These are phyloP conservation scores for Menidia beryllina DNA, from an alignment of 2,113 vertebrate genomes.

Conservation along the genomic window DNA sequence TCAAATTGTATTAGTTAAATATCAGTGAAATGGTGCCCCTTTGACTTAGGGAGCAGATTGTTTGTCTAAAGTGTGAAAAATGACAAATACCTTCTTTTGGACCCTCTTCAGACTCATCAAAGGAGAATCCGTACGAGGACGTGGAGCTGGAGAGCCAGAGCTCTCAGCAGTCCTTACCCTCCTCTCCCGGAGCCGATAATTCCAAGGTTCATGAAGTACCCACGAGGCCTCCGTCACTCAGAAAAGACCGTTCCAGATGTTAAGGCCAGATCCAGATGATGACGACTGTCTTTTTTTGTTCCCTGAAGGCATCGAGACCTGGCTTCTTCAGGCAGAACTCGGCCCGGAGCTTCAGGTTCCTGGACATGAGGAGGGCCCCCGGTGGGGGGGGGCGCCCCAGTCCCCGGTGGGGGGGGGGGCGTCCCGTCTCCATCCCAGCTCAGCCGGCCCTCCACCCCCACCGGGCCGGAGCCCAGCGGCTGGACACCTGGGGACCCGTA, in stretches of 20 bases:
- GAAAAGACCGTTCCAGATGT: too few relatives aligned
- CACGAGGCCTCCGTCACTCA: too few relatives aligned
- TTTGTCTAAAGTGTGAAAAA: background rate
- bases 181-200: constrained; percentile 85
- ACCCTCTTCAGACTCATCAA: constrained; percentile 82
- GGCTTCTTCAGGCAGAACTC: constrained; percentile 90
- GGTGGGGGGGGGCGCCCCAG: constrained; percentile 73
- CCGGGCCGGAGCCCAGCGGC: constrained; percentile 84
- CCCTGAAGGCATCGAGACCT: constrained; percentile 80
- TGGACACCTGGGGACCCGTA: constrained; percentile 86
- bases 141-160: constrained; percentile 89
- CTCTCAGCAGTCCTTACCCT: constrained; percentile 86
- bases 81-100: constrained; percentile 3
- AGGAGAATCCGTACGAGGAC: constrained; percentile 94
- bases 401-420: constrained; percentile 70
- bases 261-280: background rate
- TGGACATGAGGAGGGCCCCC: constrained; percentile 84
- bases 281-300: background rate
- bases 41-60: background rate
- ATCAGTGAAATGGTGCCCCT: background rate
- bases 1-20: background rate
- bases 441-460: constrained; percentile 90
- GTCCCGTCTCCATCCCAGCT: constrained; percentile 85
- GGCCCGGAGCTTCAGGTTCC: constrained; percentile 87
- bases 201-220: constrained; percentile 62